Percentiles rank a stretch among this genome's conserved stretches.
Conservation (phyloP, 2,888 invertebrate species). For the Rotaria macrura region DNA sequence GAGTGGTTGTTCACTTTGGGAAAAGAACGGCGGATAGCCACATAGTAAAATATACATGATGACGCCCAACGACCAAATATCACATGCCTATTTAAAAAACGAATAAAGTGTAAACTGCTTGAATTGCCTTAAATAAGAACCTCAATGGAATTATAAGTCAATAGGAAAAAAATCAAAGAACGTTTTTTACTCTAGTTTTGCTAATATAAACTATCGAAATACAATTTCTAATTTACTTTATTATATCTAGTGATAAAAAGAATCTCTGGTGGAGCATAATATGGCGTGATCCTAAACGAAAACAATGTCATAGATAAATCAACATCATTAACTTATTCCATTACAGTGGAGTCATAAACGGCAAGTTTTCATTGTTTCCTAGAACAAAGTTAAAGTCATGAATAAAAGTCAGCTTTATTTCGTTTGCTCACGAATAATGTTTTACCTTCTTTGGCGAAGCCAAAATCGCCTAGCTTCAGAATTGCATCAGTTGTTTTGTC, state of each 20-base stretch:
- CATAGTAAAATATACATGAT: constrained; percentile 87
- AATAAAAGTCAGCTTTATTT: not conserved
- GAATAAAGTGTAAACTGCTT: too few species aligned
- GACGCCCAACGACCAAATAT: constrained; percentile 95
- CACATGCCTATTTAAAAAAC: constrained; percentile 68
- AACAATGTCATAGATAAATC: too few species aligned
- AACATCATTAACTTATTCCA: too few species aligned
- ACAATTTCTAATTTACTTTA: constrained; percentile 52
- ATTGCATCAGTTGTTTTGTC: constrained; percentile 58
- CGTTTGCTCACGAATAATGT: not conserved
- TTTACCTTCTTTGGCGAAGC: not conserved
- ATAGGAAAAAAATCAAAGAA: too few species aligned
- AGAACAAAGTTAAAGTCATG: not conserved
- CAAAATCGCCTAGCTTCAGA: constrained; percentile 93
- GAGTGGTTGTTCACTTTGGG: constrained; percentile 88
- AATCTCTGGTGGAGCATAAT: constrained; percentile 63
- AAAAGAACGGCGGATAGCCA: constrained; percentile 78
- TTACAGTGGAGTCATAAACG: not conserved
- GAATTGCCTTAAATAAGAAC: too few species aligned
- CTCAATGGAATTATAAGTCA: too few species aligned
- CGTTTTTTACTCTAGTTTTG: too few species aligned
- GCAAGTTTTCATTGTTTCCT: not conserved
- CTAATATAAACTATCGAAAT: too few species aligned
- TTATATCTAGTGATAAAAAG: constrained; percentile 93
- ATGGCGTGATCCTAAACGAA: constrained; percentile 22